phyloP scores from a whole-genome alignment of 2,888 invertebrate species.

The Saturnia pavonia region DNA sequence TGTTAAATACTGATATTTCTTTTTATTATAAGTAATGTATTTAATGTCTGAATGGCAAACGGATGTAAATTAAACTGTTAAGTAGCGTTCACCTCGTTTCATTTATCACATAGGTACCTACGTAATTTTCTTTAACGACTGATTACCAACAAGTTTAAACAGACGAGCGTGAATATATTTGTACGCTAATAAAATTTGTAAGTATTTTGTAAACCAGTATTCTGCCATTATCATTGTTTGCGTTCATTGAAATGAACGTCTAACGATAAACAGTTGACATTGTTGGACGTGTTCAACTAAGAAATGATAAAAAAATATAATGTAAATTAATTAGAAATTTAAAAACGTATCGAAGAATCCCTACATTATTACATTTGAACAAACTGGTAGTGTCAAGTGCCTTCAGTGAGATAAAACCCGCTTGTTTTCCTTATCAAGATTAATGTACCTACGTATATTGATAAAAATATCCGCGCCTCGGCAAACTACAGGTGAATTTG shows the following conservation, averaged over 20 bases:
- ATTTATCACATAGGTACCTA: slow-evolving; percentile 17
- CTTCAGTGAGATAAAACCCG: slow-evolving; percentile 58
- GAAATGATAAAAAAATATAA: not conserved
- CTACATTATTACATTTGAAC: not conserved
- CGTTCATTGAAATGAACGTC: not conserved
- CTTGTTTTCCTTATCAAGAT: slow-evolving; percentile 78
- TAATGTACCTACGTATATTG: slow-evolving; percentile 53
- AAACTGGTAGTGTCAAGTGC: slow-evolving; percentile 14
- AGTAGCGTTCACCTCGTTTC: slow-evolving; percentile 19
- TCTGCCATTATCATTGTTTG: not conserved
- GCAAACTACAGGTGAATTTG: slow-evolving; percentile 51
- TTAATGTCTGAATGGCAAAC: slow-evolving; percentile 12
- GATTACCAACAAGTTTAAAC: slow-evolving; percentile 11
- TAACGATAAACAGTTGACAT: not conserved
- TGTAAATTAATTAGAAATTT: not conserved
- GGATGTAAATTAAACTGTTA: slow-evolving; percentile 19
- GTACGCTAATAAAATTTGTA: slow-evolving; percentile 10
- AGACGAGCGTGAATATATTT: slow-evolving; percentile 10
- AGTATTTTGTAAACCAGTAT: not conserved
- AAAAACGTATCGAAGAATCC: not conserved
- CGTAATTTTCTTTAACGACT: slow-evolving; percentile 17
- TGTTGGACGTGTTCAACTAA: not conserved
- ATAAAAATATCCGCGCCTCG: slow-evolving; percentile 69
- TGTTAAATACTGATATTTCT: not conserved
- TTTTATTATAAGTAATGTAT: not conserved